Evolutionary conservation across 2,797 vertebrate genomes (phyloP).

Genomic region (Pangasius krempfi): DNA sequence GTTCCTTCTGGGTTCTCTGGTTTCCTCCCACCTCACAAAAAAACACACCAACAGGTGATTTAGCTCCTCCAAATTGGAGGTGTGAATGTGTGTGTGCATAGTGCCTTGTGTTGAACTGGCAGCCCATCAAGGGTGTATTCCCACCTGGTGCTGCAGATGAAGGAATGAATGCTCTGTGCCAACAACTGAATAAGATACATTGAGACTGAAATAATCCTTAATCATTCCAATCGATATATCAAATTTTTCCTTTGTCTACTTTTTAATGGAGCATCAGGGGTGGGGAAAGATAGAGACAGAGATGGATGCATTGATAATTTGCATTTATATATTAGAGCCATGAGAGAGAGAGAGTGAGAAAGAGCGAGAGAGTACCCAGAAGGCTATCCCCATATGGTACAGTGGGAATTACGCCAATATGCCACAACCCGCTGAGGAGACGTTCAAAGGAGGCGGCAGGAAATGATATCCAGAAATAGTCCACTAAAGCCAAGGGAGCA

Average conservation of each 20-base stretch:
- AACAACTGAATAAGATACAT: neutral
- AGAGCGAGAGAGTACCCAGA: conserved; percentile 2
- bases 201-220: neutral
- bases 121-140: neutral
- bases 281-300: neutral
- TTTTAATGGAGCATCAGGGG: neutral
- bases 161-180: neutral
- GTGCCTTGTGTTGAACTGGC: neutral
- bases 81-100: neutral
- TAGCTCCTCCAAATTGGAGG: neutral
- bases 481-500: conserved; percentile 43
- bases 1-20: neutral
- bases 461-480: conserved; percentile 55
- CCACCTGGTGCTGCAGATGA: neutral
- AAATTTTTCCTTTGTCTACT: neutral
- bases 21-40: neutral
- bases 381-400: conserved; percentile 40
- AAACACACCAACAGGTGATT: neutral
- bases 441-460: conserved; percentile 46
- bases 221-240: neutral
- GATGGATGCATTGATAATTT: neutral
- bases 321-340: neutral
- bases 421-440: conserved; percentile 21
- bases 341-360: neutral
- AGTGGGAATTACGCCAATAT: conserved; percentile 45